Percentiles rank a stretch among this genome's conserved stretches.
These are phyloP conservation scores for Melanophora roralis DNA, from an alignment of 2,888 invertebrate genomes.

Conservation along the genomic window DNA sequence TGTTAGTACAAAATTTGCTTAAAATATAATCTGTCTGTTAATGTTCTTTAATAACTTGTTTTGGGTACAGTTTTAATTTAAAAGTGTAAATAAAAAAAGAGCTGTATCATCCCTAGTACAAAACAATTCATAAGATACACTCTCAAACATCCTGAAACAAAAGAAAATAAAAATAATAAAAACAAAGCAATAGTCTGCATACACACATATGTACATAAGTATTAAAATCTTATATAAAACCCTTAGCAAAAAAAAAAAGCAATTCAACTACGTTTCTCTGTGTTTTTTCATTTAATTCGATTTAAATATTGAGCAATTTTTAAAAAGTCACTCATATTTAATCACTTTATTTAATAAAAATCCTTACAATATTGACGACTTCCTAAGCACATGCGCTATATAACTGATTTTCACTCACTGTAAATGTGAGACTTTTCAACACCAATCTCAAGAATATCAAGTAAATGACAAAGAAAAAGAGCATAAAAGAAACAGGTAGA, in stretches of 20 bases:
- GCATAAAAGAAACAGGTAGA: conserved; percentile 18
- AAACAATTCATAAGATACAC: not conserved
- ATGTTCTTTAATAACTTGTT: too few relatives aligned
- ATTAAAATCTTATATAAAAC: too few relatives aligned
- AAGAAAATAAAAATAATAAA: not conserved
- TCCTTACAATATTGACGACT: too few relatives aligned
- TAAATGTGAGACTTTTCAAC: not conserved
- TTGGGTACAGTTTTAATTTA: too few relatives aligned
- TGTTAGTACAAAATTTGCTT: too few relatives aligned
- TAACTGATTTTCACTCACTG: conserved; percentile 20
- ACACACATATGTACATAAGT: too few relatives aligned
- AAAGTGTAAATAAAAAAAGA: too few relatives aligned
- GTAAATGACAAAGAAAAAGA: not conserved
- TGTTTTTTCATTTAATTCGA: not conserved
- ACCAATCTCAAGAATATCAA: not conserved
- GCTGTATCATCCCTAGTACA: too few relatives aligned
- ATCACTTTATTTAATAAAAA: conserved; percentile 47
- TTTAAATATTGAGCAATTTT: conserved; percentile 6
- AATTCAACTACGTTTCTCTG: not conserved
- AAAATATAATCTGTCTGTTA: too few relatives aligned
- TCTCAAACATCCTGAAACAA: not conserved
- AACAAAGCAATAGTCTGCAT: not conserved
- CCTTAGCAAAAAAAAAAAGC: not conserved
- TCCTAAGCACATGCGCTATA: conserved; percentile 41
- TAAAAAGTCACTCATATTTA: not conserved